Conservation (phyloP, 2,113 vertebrate genomes). For the Bos indicus region DNA sequence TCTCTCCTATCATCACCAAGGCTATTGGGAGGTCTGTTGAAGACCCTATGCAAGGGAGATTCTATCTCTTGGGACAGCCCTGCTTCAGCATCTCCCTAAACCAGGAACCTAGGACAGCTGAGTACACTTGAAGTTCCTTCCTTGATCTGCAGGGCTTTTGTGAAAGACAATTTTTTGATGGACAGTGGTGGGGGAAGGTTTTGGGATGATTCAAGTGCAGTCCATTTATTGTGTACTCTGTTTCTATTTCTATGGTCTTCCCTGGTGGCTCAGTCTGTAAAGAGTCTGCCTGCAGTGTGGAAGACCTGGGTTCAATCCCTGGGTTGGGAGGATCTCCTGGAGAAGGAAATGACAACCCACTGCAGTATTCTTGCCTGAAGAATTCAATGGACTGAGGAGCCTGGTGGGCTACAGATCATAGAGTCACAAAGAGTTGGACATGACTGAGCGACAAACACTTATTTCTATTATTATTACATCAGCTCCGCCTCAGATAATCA, state of each 20-base stretch:
- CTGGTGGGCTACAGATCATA: neutral
- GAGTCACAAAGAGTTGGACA: neutral
- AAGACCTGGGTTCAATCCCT: neutral
- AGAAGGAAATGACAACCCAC: neutral
- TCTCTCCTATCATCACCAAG: no score
- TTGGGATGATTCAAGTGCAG: neutral
- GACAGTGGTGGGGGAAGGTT: neutral
- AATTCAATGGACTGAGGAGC: neutral
- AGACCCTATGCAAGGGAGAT: no score
- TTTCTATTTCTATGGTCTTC: neutral
- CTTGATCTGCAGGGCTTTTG: neutral
- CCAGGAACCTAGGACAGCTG: no score
- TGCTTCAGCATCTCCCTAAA: no score
- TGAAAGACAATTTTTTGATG: neutral
- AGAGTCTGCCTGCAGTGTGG: neutral
- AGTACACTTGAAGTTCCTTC: neutral
- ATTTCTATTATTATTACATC: neutral
- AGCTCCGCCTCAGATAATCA: neutral
- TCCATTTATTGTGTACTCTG: neutral
- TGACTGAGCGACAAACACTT: neutral
- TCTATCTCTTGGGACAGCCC: no score
- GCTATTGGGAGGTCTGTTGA: no score
- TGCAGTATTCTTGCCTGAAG: neutral
- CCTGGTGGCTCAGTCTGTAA: neutral
- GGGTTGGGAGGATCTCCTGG: neutral